Base-by-base conservation (phyloP, 2,888 invertebrate genomes). In the Liopterus haemorrhoidalis region DNA sequence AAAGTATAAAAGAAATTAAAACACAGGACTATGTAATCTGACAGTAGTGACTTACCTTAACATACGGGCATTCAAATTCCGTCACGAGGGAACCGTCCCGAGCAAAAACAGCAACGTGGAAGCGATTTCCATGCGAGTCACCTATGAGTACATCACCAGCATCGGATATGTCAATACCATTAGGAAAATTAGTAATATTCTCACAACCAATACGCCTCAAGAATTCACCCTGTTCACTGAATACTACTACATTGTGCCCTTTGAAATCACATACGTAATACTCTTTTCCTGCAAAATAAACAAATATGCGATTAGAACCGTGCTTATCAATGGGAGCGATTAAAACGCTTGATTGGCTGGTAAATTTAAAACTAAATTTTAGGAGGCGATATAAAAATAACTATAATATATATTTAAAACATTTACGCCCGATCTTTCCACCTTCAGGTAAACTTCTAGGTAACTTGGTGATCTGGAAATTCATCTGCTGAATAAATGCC, bases 181-280 rank as follows among this genome's bases (percentile, higher is more conserved):
- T 96, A 4, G 95, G 96, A 70, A 93, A 96, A 70, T 93, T 93
- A 59, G 95, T 96, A 58, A 95, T 82, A 66, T 85, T 91, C 71
- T 95, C 93, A 71, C 87, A 88, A 54, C 95, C 96, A 67, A 96
- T 95, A 57, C 92, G 85, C 56, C 94, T 85, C 61, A 92, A 72
- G 71, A 91, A 95, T 51, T 81, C 81, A 45, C 95, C 95, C 53
- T 89, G 87, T 65, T 93, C 92, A 65, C 85, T 89, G 68, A 94
- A 94, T 35, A 95, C 94, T 18, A 94, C 94, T 41, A 95, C 94
- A 69, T 94, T 94, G 71, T 95, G 95, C 40, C 94, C 95, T 71
- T 96, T 96, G 70, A 95, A 96, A 71, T 96, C 95, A 70, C 95
- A 96, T 49, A 96, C 92, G 70, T 90, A 96, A 68, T 90, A 93